A percentile compares a stretch with the other conserved stretches of the same genome.
Conservation (phyloP, 2,888 invertebrate species). For the Yponomeuta plumbellus region DNA sequence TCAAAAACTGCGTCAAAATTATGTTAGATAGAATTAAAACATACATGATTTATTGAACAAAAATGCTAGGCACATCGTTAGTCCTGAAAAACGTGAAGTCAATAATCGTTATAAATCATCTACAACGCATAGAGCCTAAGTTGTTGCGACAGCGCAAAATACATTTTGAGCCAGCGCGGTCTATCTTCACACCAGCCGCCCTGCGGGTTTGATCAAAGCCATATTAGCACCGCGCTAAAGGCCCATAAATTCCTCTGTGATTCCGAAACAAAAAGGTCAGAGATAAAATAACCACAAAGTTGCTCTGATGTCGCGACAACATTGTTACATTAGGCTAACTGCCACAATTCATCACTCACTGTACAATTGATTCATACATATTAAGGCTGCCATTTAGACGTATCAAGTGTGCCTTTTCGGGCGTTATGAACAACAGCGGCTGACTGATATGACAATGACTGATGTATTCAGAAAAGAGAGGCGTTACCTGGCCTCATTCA, state of each 20-base stretch:
- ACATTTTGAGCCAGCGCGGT: background rate
- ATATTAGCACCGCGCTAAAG: background rate
- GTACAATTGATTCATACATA: slow-evolving; percentile 25
- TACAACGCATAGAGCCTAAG: background rate
- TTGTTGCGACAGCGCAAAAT: background rate
- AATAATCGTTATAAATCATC: no score
- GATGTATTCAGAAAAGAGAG: slow-evolving; percentile 29
- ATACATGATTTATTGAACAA: no score
- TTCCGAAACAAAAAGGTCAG: background rate
- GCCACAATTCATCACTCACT: slow-evolving; percentile 24
- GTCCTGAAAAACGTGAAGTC: no score
- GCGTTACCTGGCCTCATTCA: background rate
- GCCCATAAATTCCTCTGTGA: background rate
- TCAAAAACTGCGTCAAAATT: no score
- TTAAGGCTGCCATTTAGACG: slow-evolving; percentile 27
- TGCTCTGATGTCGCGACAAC: slow-evolving; percentile 9
- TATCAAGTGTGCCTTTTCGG: slow-evolving; percentile 35
- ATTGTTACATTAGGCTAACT: slow-evolving; percentile 17
- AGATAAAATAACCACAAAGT: slow-evolving; percentile 12
- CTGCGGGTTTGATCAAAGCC: background rate
- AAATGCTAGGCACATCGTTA: no score
- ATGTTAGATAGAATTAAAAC: no score
- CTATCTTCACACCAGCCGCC: background rate
- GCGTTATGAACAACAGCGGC: slow-evolving; percentile 33
- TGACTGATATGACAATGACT: slow-evolving; percentile 50